A percentile compares a stretch with the other conserved stretches of the same genome.
phyloP scores from a whole-genome alignment of 2,888 invertebrate species.

The Morpho achilles region DNA sequence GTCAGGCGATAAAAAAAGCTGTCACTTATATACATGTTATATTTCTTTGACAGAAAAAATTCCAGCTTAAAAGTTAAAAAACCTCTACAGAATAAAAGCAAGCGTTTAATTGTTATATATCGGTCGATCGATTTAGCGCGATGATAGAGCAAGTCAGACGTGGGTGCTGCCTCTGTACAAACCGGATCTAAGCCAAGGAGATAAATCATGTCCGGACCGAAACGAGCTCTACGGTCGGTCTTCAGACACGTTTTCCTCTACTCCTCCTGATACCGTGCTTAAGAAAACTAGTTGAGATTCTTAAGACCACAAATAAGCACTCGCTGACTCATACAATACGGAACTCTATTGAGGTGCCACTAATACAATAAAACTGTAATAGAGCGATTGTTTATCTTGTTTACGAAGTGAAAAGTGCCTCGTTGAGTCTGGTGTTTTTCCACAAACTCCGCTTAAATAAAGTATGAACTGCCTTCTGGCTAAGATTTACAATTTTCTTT shows the following conservation, averaged over 20 bases:
- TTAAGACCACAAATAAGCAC: constrained; percentile 5
- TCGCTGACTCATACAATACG: constrained; percentile 10
- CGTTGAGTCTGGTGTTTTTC: neutral
- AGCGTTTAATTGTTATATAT: constrained; percentile 46
- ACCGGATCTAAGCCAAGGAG: constrained; percentile 66
- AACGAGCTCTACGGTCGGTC: constrained; percentile 37
- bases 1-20: neutral
- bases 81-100: constrained; percentile 28
- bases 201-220: constrained; percentile 62
- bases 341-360: neutral
- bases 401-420: constrained; percentile 4
- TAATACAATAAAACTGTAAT: constrained; percentile 8
- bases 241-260: constrained; percentile 21
- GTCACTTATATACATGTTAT: too few species aligned
- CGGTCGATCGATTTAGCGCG: constrained; percentile 61
- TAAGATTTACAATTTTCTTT: too few species aligned
- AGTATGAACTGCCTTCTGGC: neutral
- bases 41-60: too few species aligned
- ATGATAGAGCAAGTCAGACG: constrained; percentile 68
- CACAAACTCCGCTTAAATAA: neutral
- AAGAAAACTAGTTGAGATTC: constrained; percentile 12
- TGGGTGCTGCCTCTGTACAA: constrained; percentile 53
- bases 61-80: neutral
- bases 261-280: constrained; percentile 11
- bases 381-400: constrained; percentile 9